These are phyloP conservation scores for Tenthredo livida DNA, from an alignment of 2,888 invertebrate genomes.

Conservation along the genomic window DNA sequence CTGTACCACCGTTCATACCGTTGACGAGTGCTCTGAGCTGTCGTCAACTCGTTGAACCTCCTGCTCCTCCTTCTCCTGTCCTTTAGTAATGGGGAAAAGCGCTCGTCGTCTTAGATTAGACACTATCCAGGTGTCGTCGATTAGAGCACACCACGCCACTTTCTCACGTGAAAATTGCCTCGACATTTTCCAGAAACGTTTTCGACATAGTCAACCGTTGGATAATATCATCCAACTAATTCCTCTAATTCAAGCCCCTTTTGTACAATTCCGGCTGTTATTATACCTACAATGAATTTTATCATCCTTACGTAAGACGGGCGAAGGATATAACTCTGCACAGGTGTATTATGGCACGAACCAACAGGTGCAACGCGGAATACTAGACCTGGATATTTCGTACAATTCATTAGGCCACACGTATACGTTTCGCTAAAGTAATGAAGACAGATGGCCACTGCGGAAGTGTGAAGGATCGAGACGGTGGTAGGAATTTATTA, in stretches of 20 bases:
- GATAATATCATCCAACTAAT: conserved; percentile 2
- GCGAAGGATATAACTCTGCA: neutral
- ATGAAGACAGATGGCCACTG: conserved; percentile 25
- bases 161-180: conserved; percentile 8
- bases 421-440: conserved; percentile 15
- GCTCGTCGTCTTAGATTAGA: conserved; percentile 18
- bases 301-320: neutral
- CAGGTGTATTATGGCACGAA: neutral
- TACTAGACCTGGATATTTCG: neutral
- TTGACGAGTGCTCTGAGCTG: conserved; percentile 28
- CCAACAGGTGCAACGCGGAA: conserved; percentile 17
- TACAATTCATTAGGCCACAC: conserved; percentile 16
- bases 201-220: neutral
- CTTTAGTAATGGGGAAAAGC: neutral
- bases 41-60: conserved; percentile 36
- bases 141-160: neutral
- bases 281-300: neutral
- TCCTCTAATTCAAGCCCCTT: neutral
- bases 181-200: neutral
- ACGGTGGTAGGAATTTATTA: neutral
- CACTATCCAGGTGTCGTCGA: conserved; percentile 26
- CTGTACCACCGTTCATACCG: conserved; percentile 12
- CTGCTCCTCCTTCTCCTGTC: neutral
- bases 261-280: neutral
- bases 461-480: conserved; percentile 1